phyloP scores from a whole-genome alignment of 2,797 vertebrate species.

The Sebastes cheni region DNA sequence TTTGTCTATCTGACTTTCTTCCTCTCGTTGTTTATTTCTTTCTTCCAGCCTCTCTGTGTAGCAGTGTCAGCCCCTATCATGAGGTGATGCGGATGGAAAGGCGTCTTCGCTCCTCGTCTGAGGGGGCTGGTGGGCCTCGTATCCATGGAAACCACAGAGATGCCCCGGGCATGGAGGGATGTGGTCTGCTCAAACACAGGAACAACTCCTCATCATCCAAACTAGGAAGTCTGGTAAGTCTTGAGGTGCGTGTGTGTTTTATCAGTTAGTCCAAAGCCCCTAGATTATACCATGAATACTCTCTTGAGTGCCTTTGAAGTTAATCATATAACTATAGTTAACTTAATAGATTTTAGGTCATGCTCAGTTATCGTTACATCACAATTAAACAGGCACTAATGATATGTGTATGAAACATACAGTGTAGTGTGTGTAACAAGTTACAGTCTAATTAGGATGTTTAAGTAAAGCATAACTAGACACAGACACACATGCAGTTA shows the following conservation, averaged over 20 bases:
- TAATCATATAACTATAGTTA: background rate
- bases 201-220: constrained; percentile 94
- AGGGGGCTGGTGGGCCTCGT: constrained; percentile 92
- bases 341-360: background rate
- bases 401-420: background rate
- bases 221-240: constrained; percentile 95
- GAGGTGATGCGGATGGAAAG: constrained; percentile 91
- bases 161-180: constrained; percentile 83
- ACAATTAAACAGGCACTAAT: no score
- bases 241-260: background rate
- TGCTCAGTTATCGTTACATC: background rate
- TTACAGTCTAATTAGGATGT: background rate
- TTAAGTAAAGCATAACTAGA: background rate
- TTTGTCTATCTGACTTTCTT: background rate
- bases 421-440: background rate
- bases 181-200: constrained; percentile 88
- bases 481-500: background rate
- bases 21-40: background rate
- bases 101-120: constrained; percentile 93
- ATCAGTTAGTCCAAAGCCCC: background rate
- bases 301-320: background rate
- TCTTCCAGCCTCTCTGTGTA: constrained; percentile 87
- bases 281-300: background rate
- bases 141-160: constrained; percentile 90
- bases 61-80: constrained; percentile 90